Base-by-base conservation (phyloP, 2,888 invertebrate species). In the Punctoribates punctum region DNA sequence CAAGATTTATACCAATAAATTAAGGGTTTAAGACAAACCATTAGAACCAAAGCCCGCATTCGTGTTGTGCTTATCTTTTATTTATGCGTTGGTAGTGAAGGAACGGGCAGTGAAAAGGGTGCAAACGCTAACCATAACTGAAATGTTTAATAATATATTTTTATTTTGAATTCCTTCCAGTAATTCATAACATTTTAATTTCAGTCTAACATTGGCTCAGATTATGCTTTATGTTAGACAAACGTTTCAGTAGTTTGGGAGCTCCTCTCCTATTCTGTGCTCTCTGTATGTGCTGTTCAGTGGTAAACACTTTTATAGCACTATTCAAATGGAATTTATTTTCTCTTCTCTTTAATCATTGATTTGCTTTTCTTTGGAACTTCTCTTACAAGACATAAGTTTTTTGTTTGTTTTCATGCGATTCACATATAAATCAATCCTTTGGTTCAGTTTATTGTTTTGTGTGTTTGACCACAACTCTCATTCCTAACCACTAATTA, bases 1-100 rank as follows among this genome's bases (percentile, higher is more conserved):
- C 65, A 65, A 65, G 65, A 65, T 65, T 65, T 65, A 65, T 65
- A 65, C 65, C 65, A 27, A 65, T 65, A 65, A 65, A 65, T 65
- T 65, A 65, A 65, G 65, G 65, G 65, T 65, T 65, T 65, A 65
- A 25, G 13, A 51, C 51, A 51, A 51, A 5, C 25, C 3, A 65
- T 65, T 65, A 29, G 13, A 65, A 34, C 6, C 3, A 29, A 34
- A 8, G n/a, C 27, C 25, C 17, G 29, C 34, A 65, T 65, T 65
- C 29, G 65, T 65, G 29, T 34, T 29, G 15, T 65, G 6, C 57
- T 57, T 57, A 57, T 57, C 57, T 57, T 57, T 57, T 57, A 57
- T 57, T 57, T 57, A 57, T 57, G 57, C 23, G 57, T 5, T 17
- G 8, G 20, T 17, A 54, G 54, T 60, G 13, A 29, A 25, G 25